Percentiles rank a stretch among this genome's conserved stretches.
These are phyloP conservation scores for Drosophila barbarae DNA, from an alignment of 2,888 invertebrate genomes.

Conservation along the genomic window DNA sequence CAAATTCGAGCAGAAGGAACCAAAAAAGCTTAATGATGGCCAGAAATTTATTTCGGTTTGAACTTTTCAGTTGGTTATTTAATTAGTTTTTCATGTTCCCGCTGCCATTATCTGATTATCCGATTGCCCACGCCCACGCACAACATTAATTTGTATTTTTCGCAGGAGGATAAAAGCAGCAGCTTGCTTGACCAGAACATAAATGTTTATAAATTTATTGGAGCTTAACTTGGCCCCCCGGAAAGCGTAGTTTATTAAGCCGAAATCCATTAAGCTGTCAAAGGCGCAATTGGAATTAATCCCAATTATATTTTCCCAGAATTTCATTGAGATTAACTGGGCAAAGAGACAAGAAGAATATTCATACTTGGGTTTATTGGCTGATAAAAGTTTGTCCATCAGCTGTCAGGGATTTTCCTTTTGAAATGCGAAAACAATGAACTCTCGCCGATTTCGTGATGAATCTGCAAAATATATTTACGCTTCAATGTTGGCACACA, in stretches of 20 bases:
- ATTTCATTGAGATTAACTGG: conserved; percentile 20
- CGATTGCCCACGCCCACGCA: neutral
- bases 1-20: neutral
- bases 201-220: conserved; percentile 2
- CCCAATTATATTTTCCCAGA: conserved; percentile 14
- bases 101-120: conserved; percentile 2
- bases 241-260: neutral
- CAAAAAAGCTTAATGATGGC: neutral
- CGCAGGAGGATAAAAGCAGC: neutral
- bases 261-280: conserved; percentile 30
- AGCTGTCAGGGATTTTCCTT: conserved; percentile 21
- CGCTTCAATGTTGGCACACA: conserved; percentile 22
- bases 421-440: conserved; percentile 39
- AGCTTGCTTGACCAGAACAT: neutral
- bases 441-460: conserved; percentile 27
- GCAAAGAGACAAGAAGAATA: neutral
- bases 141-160: conserved; percentile 1
- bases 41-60: neutral
- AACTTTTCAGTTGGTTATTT: conserved; percentile 6
- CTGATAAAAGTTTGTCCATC: conserved; percentile 35
- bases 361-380: conserved; percentile 18
- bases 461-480: conserved; percentile 22
- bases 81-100: conserved; percentile 10
- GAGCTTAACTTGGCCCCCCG: neutral
- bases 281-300: conserved; percentile 30